Base-by-base conservation (phyloP, 2,113 vertebrate species). In the Toxotes jaculatrix region DNA sequence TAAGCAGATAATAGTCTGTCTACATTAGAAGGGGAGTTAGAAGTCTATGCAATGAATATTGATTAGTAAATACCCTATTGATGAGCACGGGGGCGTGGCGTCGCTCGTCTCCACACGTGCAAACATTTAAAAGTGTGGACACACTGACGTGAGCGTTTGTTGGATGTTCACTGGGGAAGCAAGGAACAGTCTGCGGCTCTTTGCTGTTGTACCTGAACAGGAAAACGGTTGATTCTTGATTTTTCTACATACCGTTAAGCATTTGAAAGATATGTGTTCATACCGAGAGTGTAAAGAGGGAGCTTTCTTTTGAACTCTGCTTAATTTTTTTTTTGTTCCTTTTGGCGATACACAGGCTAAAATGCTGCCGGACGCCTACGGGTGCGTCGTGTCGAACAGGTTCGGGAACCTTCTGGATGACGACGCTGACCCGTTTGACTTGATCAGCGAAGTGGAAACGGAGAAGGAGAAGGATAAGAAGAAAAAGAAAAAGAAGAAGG, bases 341-440 rank as follows among this genome's bases (percentile, higher is more conserved):
- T 4, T 53, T 63, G 49, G 3, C 13, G 60, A 17, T 3, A 31
- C 16, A 14, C 70, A 81, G 76, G 77, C 19, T 13, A 59, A 72
- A 16, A 94, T 94, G 93, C 76, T 92, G 40, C 88, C 87, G 40
- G 92, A 92, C 76, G 83, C 87, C 23, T 98, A 95, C 78, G 96
- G 97, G 3, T 99, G 98, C 86, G 87, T 85, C 0, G 94, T 98
- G 45, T 93, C 95, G 60, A 98, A 98, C 92, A 95, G 97, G 87
- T 99, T 97, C 92, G 95, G 93, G 69, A 91, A 95, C 65, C 97
- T 99, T 36, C 93, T 96, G 83, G 97, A 97, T 77, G 96, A 97
- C 62, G 96, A 97, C 5, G 95, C 95, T 0, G 97, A 98, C 87
- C 97, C 97, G 27, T 96, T 97, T 76, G 97, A 98, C 86, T 40